A percentile compares a stretch with the other conserved stretches of the same genome.
Conservation (phyloP, 2,797 vertebrate species). For the Clarias pachynema region DNA sequence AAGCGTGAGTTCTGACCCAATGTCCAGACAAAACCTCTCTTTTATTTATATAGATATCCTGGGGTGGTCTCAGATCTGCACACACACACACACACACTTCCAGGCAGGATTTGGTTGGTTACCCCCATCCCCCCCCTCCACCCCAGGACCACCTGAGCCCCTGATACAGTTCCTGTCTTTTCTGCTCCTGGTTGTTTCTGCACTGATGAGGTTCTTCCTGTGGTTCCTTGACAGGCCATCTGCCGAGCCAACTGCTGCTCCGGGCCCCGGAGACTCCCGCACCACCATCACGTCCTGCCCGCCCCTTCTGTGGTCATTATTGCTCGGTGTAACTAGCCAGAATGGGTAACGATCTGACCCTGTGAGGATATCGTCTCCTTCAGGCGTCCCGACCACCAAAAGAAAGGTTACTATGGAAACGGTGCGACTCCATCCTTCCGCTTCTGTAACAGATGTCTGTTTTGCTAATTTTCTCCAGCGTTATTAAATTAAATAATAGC, state of each 20-base stretch:
- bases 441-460: background rate
- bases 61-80: conserved; percentile 11
- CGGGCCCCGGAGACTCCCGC: conserved; percentile 14
- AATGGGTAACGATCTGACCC: background rate
- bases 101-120: background rate
- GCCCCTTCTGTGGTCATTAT: conserved; percentile 38
- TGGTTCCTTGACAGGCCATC: conserved; percentile 51
- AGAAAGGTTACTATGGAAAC: conserved; percentile 10
- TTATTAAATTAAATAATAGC: background rate
- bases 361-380: background rate
- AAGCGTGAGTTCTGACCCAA: too few relatives aligned
- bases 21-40: too few relatives aligned
- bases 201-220: conserved; percentile 20
- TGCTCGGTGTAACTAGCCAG: conserved; percentile 4
- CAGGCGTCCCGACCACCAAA: background rate
- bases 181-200: conserved; percentile 13
- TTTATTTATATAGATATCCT: too few relatives aligned
- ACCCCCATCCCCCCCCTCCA: background rate
- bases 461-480: background rate
- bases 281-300: background rate
- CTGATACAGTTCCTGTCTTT: background rate
- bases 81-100: conserved; percentile 2
- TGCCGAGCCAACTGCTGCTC: conserved; percentile 52
- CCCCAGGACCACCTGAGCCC: conserved; percentile 22
- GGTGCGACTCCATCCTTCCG: background rate